Conservation (phyloP, 2,113 vertebrate species). For the Zapus hudsonius region DNA sequence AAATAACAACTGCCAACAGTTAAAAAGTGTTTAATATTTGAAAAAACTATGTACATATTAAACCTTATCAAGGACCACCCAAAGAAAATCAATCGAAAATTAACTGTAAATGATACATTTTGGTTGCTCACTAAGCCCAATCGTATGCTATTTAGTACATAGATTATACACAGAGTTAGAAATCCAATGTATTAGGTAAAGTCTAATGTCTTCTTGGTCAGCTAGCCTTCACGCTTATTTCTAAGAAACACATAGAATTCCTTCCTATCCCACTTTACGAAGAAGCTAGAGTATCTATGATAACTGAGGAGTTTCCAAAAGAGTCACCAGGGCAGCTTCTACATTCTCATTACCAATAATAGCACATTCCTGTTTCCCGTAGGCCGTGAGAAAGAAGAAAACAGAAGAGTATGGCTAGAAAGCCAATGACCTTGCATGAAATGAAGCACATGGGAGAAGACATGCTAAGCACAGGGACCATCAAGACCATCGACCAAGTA, state of each 20-base stretch:
- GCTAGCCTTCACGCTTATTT: not conserved
- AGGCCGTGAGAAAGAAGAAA: not conserved
- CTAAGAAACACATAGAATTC: not conserved
- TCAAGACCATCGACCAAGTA: not conserved
- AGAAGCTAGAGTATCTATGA: not conserved
- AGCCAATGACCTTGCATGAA: not conserved
- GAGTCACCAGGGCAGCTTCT: not conserved
- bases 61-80: conserved; percentile 35
- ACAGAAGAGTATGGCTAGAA: not conserved
- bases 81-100: conserved; percentile 21
- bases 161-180: not conserved
- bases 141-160: not conserved
- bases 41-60: conserved; percentile 69
- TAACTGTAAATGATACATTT: conserved; percentile 31
- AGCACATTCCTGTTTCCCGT: not conserved
- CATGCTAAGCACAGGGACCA: not conserved
- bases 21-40: conserved; percentile 57
- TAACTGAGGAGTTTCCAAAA: not conserved
- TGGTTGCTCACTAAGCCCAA: not conserved
- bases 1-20: conserved; percentile 26
- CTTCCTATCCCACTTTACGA: not conserved
- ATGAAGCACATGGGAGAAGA: not conserved
- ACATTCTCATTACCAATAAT: not conserved
- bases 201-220: not conserved
- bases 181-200: not conserved